Evolutionary conservation across 2,888 invertebrate species (phyloP), one percentile per base, ranked within the genome.

Genomic region (Drosophila rubida): DNA sequence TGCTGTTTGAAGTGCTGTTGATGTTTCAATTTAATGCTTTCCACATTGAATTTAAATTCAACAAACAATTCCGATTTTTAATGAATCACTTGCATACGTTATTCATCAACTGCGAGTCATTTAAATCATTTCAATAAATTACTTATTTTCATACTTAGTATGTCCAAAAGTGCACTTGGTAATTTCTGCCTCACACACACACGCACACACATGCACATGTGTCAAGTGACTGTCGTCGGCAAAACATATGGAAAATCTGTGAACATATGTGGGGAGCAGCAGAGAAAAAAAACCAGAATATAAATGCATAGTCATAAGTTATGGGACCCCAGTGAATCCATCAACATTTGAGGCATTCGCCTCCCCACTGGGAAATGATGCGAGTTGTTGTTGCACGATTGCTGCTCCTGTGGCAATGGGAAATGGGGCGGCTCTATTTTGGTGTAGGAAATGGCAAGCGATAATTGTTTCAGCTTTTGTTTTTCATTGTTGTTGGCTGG

Each of bases 231-330:
- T 61, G 25, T 75, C 51, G 51, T 30, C 51, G 55, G 61, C 61
- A 61, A 50, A 68, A 68, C 86, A 86, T 78, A 86, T 82, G 78
- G 86, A 63, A 80, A 78, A 68, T 69, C 70, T 80, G 77, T 58
- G 48, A 64, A 64, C 79, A 84, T 79, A 71, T 81, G 77, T 68
- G 44, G 60, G 27, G 22, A 32, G 62, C 35, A 35, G 37, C 23
- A 45, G 65, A 14, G 16, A 37, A 1, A 13, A 46, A 27, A 19
- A 19, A 19, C 4, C 32, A 0, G 6, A 19, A 5, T 6, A 16
- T 27, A 68, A 42, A 58, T 13, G 32, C 41, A 49, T 32, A 37
- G 16, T 30, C 25, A 41, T 30, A 59, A 63, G 51, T 60, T 66
- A 62, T 55, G 62, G 22, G 51, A 42, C 51, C 44, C 66, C 41